Conservation (phyloP, 1,140 invertebrate species). For the Drosophila obscura region DNA sequence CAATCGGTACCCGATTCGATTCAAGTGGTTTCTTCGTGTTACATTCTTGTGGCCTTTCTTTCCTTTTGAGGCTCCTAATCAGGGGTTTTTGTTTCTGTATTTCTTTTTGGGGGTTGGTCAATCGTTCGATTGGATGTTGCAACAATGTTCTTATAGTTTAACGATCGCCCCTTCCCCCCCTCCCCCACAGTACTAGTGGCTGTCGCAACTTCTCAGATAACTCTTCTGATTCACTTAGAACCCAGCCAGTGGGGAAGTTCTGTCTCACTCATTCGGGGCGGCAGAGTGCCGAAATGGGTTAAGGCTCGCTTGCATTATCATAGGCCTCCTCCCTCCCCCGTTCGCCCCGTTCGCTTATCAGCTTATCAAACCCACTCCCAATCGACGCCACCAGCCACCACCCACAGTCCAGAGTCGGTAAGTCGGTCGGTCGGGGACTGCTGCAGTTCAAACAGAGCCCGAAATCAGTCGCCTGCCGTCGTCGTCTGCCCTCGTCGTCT, state of each 20-base stretch:
- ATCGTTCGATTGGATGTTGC: conserved; percentile 7
- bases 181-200: too few relatives aligned
- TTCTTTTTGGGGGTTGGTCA: conserved; percentile 10
- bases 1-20: not conserved
- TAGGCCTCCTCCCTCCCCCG: too few relatives aligned
- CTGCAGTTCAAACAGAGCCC: conserved; percentile 8
- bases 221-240: conserved; percentile 11
- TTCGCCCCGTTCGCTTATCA: conserved; percentile 8
- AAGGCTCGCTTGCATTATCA: conserved; percentile 34
- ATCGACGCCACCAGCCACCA: conserved; percentile 20
- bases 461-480: conserved; percentile 45
- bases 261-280: too few relatives aligned
- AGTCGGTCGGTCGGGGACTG: conserved; percentile 6
- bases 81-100: not conserved
- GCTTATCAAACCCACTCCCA: conserved; percentile 27
- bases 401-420: conserved; percentile 21
- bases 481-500: conserved; percentile 12
- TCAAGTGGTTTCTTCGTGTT: conserved; percentile 21
- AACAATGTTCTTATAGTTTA: conserved; percentile 4
- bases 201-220: too few relatives aligned
- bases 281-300: conserved; percentile 16
- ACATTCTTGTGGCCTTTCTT: not conserved
- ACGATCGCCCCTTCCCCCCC: not conserved
- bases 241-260: not conserved
- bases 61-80: not conserved